phyloP scores from a whole-genome alignment of 2,113 vertebrate species.

The Platanista minor region DNA sequence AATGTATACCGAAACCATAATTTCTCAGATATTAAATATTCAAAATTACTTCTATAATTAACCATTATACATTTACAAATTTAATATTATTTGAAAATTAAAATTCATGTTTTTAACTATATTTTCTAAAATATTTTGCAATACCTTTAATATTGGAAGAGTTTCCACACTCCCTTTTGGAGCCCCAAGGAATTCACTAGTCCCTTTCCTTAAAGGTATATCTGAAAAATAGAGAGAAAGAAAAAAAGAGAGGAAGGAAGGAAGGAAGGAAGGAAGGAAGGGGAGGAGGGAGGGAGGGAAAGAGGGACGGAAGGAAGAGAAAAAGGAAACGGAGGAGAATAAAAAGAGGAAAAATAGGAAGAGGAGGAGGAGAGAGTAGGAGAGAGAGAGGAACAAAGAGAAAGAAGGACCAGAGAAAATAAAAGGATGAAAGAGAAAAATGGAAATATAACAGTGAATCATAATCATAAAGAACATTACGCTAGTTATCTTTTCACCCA shows the following conservation, averaged over 20 bases:
- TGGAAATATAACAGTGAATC: not conserved
- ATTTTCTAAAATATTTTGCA: slow-evolving; percentile 21
- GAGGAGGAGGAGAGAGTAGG: not conserved
- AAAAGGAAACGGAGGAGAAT: no score
- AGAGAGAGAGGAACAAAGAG: not conserved
- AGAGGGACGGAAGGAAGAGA: no score
- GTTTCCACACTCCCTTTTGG: not conserved
- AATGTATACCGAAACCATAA: not conserved
- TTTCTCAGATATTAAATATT: slow-evolving; percentile 20
- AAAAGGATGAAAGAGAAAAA: not conserved
- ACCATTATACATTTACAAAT: not conserved
- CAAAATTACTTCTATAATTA: slow-evolving; percentile 7
- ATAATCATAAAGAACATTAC: not conserved
- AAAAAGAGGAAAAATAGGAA: not conserved
- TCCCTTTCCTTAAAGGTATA: not conserved
- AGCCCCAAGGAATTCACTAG: not conserved
- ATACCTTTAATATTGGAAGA: slow-evolving; percentile 71
- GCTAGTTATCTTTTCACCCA: not conserved
- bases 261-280: not conserved
- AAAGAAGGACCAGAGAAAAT: not conserved
- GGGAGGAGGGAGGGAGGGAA: not conserved
- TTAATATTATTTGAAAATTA: not conserved
- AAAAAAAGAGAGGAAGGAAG: not conserved
- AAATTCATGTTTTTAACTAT: not conserved
- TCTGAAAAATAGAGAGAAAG: not conserved